phyloP scores from a whole-genome alignment of 2,888 invertebrate species.

The Chloromyia formosa region DNA sequence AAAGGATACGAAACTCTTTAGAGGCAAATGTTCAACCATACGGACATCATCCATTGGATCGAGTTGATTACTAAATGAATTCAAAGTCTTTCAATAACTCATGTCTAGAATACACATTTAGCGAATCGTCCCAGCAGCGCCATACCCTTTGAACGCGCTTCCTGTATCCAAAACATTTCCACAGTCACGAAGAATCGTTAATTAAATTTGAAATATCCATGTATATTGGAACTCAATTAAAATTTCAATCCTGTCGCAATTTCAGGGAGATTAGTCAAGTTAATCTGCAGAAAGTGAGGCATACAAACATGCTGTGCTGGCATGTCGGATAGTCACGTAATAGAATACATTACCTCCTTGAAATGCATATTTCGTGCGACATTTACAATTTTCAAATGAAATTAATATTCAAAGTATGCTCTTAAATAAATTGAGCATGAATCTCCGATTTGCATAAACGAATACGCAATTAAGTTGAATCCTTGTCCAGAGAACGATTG shows the following conservation, averaged over 20 bases:
- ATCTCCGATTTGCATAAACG: slow-evolving; percentile 42
- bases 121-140: too few species aligned
- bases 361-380: slow-evolving; percentile 37
- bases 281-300: slow-evolving; percentile 31
- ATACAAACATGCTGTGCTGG: slow-evolving; percentile 9
- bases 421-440: slow-evolving; percentile 44
- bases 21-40: too few species aligned
- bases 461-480: slow-evolving; percentile 31
- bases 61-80: too few species aligned
- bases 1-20: too few species aligned
- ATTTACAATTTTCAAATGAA: slow-evolving; percentile 38
- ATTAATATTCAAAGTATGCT: slow-evolving; percentile 42
- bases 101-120: too few species aligned
- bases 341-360: slow-evolving; percentile 39
- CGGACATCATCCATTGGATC: too few species aligned
- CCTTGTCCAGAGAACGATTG: slow-evolving; percentile 15
- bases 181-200: not conserved
- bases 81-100: too few species aligned
- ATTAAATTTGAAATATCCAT: slow-evolving; percentile 22
- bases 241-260: slow-evolving; percentile 40
- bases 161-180: too few species aligned
- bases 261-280: slow-evolving; percentile 38
- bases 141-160: too few species aligned
- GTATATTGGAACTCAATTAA: slow-evolving; percentile 39
- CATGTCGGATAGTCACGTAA: slow-evolving; percentile 35